phyloP scores from a whole-genome alignment of 92 coral and sea anemone species.

The Parazoanthus swiftii region DNA sequence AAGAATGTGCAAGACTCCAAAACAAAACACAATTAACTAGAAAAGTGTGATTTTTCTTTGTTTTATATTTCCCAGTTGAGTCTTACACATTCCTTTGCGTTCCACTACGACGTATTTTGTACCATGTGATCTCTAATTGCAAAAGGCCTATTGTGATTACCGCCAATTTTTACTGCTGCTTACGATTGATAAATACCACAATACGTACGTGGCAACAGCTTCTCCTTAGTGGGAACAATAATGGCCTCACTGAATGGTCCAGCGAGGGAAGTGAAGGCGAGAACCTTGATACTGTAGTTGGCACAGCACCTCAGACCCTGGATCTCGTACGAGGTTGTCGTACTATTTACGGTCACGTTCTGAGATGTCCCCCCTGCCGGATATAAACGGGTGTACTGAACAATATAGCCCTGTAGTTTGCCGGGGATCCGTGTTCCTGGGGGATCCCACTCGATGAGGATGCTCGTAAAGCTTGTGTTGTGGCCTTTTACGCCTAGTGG shows the following conservation, averaged over 20 bases:
- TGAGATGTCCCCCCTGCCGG: background rate
- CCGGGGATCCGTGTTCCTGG: background rate
- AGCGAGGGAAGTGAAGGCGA: constrained; percentile 2
- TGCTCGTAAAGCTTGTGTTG: constrained; percentile 15
- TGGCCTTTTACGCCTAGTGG: background rate
- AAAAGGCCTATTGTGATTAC: too few species aligned
- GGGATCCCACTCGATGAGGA: constrained; percentile 2
- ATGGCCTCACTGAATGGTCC: constrained; percentile 8
- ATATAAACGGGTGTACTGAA: background rate
- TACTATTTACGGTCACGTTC: background rate
- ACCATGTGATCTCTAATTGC: too few species aligned
- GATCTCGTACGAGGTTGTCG: background rate
- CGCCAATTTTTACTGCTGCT: too few species aligned
- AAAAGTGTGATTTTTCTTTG: too few species aligned
- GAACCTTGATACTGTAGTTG: background rate
- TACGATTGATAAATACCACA: background rate
- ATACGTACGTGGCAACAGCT: background rate
- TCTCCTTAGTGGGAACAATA: constrained; percentile 1
- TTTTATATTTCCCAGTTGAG: too few species aligned
- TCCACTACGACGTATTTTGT: background rate
- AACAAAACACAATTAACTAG: too few species aligned
- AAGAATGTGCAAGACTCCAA: too few species aligned
- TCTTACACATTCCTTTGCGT: too few species aligned
- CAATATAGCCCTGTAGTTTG: constrained; percentile 3
- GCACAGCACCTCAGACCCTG: background rate